Conservation (phyloP, 92 coral and sea anemone species). For the Umimayanthus kanabou region DNA sequence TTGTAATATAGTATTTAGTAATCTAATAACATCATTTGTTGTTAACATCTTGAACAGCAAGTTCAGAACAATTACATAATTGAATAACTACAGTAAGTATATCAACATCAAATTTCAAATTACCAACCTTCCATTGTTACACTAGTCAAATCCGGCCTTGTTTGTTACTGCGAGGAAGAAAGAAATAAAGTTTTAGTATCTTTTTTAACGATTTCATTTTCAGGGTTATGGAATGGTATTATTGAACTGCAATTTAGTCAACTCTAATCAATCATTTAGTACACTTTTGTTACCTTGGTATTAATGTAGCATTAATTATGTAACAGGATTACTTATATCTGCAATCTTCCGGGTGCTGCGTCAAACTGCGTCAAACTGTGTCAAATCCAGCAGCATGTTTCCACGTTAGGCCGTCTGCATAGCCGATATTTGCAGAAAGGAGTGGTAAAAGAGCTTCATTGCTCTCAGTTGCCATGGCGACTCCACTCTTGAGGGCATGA, state of each 20-base stretch:
- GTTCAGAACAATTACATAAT: slow-evolving; percentile 17
- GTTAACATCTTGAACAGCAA: slow-evolving; percentile 15
- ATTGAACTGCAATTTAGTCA: background rate
- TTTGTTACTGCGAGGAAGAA: slow-evolving; percentile 24
- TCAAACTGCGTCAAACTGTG: too few relatives aligned
- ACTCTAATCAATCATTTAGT: background rate
- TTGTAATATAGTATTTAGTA: slow-evolving; percentile 23
- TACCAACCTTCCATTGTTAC: slow-evolving; percentile 23
- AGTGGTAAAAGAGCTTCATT: too few relatives aligned
- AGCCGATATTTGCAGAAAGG: too few relatives aligned
- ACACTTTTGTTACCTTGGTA: too few relatives aligned
- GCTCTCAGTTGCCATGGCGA: too few relatives aligned
- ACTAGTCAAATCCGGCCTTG: slow-evolving; percentile 21
- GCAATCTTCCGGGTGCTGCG: too few relatives aligned
- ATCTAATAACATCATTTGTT: background rate
- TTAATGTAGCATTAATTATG: too few relatives aligned
- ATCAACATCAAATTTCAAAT: slow-evolving; percentile 26
- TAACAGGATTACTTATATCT: too few relatives aligned
- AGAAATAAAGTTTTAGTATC: slow-evolving; percentile 8
- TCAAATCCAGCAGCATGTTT: too few relatives aligned
- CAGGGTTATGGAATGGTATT: background rate
- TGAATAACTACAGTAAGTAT: background rate
- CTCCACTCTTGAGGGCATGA: too few relatives aligned
- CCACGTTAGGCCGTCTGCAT: too few relatives aligned
- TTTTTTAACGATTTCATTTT: slow-evolving; percentile 1